Conservation (phyloP, 2,888 invertebrate genomes). For the Bhutanitis thaidina region DNA sequence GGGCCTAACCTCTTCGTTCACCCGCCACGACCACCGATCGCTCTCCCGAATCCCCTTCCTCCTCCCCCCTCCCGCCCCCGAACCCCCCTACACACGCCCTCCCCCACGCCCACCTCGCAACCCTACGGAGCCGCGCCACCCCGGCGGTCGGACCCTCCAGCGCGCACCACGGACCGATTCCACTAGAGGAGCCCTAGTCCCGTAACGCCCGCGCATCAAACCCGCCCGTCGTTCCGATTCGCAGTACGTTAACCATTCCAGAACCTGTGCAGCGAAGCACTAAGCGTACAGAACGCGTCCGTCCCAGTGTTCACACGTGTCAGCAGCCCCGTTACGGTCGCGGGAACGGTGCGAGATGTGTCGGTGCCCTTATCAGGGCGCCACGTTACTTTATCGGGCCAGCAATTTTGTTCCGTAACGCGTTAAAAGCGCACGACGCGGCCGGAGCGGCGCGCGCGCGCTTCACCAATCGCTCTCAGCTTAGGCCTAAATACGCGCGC, state of each 20-base stretch:
- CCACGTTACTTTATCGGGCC: conserved; percentile 32
- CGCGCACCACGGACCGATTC: conserved; percentile 7
- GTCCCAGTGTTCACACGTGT: conserved; percentile 10
- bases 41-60: too few relatives aligned
- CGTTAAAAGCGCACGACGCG: conserved; percentile 22
- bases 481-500: conserved; percentile 64
- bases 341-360: conserved; percentile 23
- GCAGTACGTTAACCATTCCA: not conserved
- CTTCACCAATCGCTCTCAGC: conserved; percentile 14
- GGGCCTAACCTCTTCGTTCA: conserved; percentile 39
- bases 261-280: not conserved
- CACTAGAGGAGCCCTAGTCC: not conserved
- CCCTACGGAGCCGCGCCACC: conserved; percentile 14
- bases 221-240: not conserved
- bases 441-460: conserved; percentile 31
- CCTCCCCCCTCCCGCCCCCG: too few relatives aligned
- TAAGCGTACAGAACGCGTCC: not conserved
- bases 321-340: conserved; percentile 16
- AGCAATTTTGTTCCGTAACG: conserved; percentile 22
- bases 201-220: not conserved
- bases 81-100: conserved; percentile 12
- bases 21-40: conserved; percentile 7
- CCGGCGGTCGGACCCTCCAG: conserved; percentile 12
- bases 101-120: conserved; percentile 20
- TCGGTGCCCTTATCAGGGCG: conserved; percentile 48